Evolutionary conservation across 1,140 invertebrate species (phyloP).

Genomic region (Phocides pigmalion): DNA sequence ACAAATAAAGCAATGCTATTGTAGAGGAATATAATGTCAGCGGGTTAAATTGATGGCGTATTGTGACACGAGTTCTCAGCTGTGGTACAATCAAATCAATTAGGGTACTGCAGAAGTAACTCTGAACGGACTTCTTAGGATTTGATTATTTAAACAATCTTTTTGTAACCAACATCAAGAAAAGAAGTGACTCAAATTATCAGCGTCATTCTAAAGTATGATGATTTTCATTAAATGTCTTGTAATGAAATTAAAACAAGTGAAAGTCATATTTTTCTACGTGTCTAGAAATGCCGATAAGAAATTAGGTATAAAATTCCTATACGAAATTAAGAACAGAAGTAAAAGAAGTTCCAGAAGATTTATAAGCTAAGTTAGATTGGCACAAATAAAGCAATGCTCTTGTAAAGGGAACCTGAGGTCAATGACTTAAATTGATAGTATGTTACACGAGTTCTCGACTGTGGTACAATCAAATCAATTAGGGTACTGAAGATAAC

Average conservation of each 20-base stretch:
- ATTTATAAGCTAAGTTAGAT: conserved; percentile 32
- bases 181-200: too few relatives aligned
- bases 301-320: too few relatives aligned
- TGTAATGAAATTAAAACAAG: too few relatives aligned
- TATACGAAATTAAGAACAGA: conserved; percentile 29
- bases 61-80: background rate
- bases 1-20: conserved; percentile 30
- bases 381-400: conserved; percentile 33
- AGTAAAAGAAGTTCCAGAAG: conserved; percentile 20
- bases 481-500: too few relatives aligned
- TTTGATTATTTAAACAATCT: too few relatives aligned
- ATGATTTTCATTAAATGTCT: too few relatives aligned
- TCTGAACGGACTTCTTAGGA: too few relatives aligned
- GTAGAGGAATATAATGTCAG: conserved; percentile 14
- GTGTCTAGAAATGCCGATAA: conserved; percentile 26
- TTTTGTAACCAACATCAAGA: too few relatives aligned
- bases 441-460: background rate
- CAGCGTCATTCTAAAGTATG: too few relatives aligned
- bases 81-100: background rate
- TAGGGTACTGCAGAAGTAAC: too few relatives aligned
- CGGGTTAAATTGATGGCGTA: conserved; percentile 25
- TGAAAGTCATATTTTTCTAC: conserved; percentile 22
- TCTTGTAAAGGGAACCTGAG: conserved; percentile 14
- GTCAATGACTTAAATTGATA: conserved; percentile 26
- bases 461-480: too few relatives aligned